Evolutionary conservation across 37 sponge, comb jelly and placozoan species (phyloP), one percentile per base, ranked within the genome.

Genomic region (Mnemiopsis leidyi): DNA sequence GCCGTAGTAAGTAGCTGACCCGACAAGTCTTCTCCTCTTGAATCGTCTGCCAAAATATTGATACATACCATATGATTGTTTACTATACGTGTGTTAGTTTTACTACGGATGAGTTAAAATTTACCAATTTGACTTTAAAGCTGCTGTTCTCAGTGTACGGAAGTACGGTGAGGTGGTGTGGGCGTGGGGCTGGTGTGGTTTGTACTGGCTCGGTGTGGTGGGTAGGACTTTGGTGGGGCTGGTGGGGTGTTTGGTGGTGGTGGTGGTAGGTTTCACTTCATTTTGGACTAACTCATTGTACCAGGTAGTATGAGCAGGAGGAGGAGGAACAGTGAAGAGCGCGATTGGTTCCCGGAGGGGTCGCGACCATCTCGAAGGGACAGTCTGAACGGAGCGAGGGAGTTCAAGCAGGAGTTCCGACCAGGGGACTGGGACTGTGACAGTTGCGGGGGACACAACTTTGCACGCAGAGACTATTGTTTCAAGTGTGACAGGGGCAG

Each of bases 371-470:
- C 79, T 5, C 39, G 90, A 29, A n/a, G 90, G 26, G 90, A 85
- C 23, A 85, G 90, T 39, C 90, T 38, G 28, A 85, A 28, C 48
- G 90, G 61, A 26, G 38, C 90, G 25, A n/a, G 90, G 40, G 90
- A 85, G 35, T 85, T 85, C 61, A 28, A 33, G 0, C 90, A 85
- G 29, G 90, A 85, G 90, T 85, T 32, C 90, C 39, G 90, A 3
- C 61, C 40, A 0, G 90, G 90, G 23, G 90, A 85, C 30, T 85
- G 90, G 90, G 90, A 85, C 20, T 85, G 90, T 40, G 61, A 85
- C 29, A 28, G 61, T 28, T 85, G 90, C 90, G 3, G 21, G 29
- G 90, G 29, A 1, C 90, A 85, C 90, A 85, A 85, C 90, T 85
- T 85, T 61, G 33, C 90, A n/a, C 40, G 90, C 25, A 18, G 90